Base-by-base conservation (phyloP, 2,113 vertebrate species). In the Castor canadensis region DNA sequence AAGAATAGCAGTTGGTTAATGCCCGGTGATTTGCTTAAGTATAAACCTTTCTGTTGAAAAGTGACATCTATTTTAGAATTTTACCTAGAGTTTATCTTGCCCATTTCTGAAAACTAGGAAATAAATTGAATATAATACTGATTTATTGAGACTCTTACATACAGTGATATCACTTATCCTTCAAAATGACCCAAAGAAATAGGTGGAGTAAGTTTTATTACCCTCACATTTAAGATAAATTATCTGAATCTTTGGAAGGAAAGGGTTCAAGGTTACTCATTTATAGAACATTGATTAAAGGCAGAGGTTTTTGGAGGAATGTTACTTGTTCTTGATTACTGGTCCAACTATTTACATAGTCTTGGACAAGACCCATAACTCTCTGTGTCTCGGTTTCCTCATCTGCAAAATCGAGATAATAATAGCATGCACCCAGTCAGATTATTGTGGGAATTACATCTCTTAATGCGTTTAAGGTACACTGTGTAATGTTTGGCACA, bases 211-310 rank as follows among this genome's bases (percentile, higher is more conserved):
- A 12, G 3, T 87, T 89, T 92, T 93, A 84, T 95, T 86, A 72
- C 62, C 30, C 5, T 95, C 35, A 56, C 20, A 32, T 86, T 86
- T 13, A 22, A 96, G 94, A 64, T 85, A 91, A 69, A 52, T 92
- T 96, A 88, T 81, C 80, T 87, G 60, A 95, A 28, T 54, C n/a
- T 16, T 62, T 72, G 83, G 71, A 94, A 96, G 71, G 64, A 76
- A 95, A 95, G 13, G 47, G 60, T 67, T 93, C 85, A 90, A 45
- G 47, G 66, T 92, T 84, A 76, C 19, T 13, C 60, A 84, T 32
- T 87, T 72, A 75, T 0, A 76, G 47, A 76, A 54, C 26, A 81
- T 26, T 54, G 64, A 92, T 87, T 93, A 69, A 95, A 92, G 84
- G n/a, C 40, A 16, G 60, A 28, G 30, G 10, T 93, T 91, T 82